Conservation (phyloP, 2,888 invertebrate species). For the Mythimna pallens region DNA sequence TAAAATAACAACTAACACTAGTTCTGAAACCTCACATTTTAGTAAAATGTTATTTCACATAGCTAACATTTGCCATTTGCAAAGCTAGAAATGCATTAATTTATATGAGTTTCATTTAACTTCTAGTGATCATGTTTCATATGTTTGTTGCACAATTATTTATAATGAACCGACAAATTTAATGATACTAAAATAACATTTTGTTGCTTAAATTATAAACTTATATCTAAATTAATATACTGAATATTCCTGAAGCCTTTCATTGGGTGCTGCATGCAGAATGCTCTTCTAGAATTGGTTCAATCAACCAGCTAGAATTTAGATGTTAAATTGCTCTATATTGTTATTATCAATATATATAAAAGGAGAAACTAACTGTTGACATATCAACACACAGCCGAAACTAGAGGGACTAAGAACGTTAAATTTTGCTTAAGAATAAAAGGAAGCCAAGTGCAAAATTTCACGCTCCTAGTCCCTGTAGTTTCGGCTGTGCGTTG, state of each 20-base stretch:
- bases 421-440: too few species aligned
- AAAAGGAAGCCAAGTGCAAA: not conserved
- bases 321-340: too few species aligned
- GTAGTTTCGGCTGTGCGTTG: too few species aligned
- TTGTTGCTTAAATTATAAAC: not conserved
- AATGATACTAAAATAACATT: not conserved
- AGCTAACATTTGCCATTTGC: not conserved
- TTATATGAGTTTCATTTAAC: slow-evolving; percentile 2
- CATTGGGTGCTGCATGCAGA: not conserved
- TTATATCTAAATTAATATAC: not conserved
- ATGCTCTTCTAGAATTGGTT: too few species aligned
- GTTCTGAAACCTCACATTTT: not conserved
- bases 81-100: slow-evolving; percentile 13
- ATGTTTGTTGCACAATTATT: slow-evolving; percentile 15
- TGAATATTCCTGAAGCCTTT: not conserved
- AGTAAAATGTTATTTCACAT: not conserved
- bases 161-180: slow-evolving; percentile 2
- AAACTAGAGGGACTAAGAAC: too few species aligned
- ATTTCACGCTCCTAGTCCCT: too few species aligned
- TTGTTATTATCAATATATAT: too few species aligned
- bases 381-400: too few species aligned
- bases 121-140: not conserved
- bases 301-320: not conserved
- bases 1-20: not conserved
- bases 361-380: too few species aligned